These are phyloP conservation scores for Eriocheir sinensis DNA, from an alignment of 1,140 invertebrate species.

Conservation along the genomic window DNA sequence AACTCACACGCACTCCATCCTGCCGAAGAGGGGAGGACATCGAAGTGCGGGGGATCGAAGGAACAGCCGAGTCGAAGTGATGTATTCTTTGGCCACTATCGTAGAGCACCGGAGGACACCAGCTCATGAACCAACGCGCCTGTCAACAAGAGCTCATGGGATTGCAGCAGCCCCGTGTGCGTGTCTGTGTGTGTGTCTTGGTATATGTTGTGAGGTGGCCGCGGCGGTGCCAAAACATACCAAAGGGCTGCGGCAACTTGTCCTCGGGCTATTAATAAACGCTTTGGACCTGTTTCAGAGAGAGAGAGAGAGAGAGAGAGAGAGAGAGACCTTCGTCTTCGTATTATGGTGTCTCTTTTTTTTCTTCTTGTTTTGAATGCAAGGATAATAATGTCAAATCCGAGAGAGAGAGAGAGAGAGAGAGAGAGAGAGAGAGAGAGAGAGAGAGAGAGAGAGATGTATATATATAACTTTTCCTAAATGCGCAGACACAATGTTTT, in stretches of 20 bases:
- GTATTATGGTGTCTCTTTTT: no score
- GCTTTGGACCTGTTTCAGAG: not conserved
- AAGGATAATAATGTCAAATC: no score
- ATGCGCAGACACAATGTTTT: not conserved
- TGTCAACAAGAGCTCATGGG: not conserved
- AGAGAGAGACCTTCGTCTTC: no score
- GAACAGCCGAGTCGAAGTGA: no score
- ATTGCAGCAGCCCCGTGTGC: not conserved
- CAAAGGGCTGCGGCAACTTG: not conserved
- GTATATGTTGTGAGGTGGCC: not conserved
- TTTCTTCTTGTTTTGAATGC: no score
- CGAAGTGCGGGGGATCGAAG: no score
- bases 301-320: conserved; percentile 22
- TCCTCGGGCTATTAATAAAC: not conserved
- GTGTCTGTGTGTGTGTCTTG: conserved; percentile 18
- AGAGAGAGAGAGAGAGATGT: not conserved
- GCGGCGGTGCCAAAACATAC: not conserved
- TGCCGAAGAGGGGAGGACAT: no score
- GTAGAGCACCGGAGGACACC: not conserved
- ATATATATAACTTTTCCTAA: not conserved
- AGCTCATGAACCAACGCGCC: not conserved
- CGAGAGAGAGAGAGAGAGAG: conserved; percentile 57
- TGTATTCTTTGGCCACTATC: no score
- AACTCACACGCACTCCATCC: no score
- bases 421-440: conserved; percentile 46